Evolutionary conservation across 2,888 invertebrate genomes (phyloP).

Genomic region (Tipula unca): DNA sequence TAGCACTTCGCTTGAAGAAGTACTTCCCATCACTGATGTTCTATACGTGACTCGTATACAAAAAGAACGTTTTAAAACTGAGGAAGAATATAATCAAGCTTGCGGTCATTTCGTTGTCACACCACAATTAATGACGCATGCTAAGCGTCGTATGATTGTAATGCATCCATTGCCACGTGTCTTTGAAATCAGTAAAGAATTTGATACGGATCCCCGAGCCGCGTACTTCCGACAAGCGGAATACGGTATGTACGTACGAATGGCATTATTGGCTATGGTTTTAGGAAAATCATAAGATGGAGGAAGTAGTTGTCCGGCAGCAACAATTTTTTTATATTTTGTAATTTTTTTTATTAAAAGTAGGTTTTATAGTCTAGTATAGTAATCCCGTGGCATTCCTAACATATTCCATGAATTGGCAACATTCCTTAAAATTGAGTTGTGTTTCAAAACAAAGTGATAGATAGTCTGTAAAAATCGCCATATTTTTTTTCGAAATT

Average conservation of each 20-base stretch:
- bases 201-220: slow-evolving; percentile 93
- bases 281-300: slow-evolving; percentile 47
- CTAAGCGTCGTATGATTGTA: slow-evolving; percentile 89
- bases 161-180: slow-evolving; percentile 95
- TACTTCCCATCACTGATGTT: slow-evolving; percentile 64
- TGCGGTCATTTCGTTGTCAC: slow-evolving; percentile 86
- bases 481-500: neutral
- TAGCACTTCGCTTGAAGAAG: neutral
- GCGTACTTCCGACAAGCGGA: slow-evolving; percentile 98
- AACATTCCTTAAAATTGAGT: neutral
- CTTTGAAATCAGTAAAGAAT: slow-evolving; percentile 88
- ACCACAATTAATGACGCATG: slow-evolving; percentile 89
- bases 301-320: neutral
- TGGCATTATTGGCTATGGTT: slow-evolving; percentile 92
- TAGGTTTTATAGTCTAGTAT: neutral
- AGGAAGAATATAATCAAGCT: slow-evolving; percentile 81
- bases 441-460: neutral
- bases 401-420: neutral
- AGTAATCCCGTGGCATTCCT: neutral
- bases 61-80: slow-evolving; percentile 75
- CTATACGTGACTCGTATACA: slow-evolving; percentile 98
- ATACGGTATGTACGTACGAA: slow-evolving; percentile 95
- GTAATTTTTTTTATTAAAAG: neutral
- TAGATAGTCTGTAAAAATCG: neutral
- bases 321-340: neutral